Base-by-base conservation (phyloP, 2,797 vertebrate species). In the Selene dorsalis region DNA sequence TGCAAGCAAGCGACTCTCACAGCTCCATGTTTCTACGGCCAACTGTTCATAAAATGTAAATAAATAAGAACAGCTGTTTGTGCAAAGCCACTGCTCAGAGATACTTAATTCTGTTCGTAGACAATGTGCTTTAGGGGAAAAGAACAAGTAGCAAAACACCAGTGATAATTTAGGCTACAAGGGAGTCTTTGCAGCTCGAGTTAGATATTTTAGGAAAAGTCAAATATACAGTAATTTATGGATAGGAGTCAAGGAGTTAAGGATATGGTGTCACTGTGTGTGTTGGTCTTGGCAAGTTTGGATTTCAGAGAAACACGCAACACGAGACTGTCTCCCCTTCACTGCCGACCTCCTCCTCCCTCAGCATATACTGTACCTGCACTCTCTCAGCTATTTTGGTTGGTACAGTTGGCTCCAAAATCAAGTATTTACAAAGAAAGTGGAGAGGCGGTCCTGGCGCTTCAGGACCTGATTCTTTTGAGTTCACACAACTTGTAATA, bases 201-300 rank as follows among this genome's bases (percentile, higher is more conserved):
- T 45, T 61, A 78, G 48, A 77, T 68, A 69, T 77, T 81, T 70
- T 28, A 45, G n/a, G 52, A 66, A 28, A 71, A 62, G 41, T 73
- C 41, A 83, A 76, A 81, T 65, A 73, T 32, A 60, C 52, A 64
- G 48, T 48, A n/a, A 81, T 83, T 74, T 77, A 79, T 74, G 50
- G 18, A 48, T 20, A 20, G 45, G 16, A 47, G 17, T 47, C 45
- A 47, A 47, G 45, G 45, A 48, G 45, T 20, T 9, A 73, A 75
- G 56, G 63, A 78, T 77, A 52, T 43, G 38, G 66, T 81, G 66
- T 77, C 77, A 62, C 74, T 69, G 64, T 77, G 35, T 69, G 65
- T 59, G 83, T 72, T 80, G 65, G 61, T 80, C 38, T 68, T 79
- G 62, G 71, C 74, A 59, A 68, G 48, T 65, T 61, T 75, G 58